phyloP scores from a whole-genome alignment of 2,113 vertebrate species.

The Syrmaticus mikado region DNA sequence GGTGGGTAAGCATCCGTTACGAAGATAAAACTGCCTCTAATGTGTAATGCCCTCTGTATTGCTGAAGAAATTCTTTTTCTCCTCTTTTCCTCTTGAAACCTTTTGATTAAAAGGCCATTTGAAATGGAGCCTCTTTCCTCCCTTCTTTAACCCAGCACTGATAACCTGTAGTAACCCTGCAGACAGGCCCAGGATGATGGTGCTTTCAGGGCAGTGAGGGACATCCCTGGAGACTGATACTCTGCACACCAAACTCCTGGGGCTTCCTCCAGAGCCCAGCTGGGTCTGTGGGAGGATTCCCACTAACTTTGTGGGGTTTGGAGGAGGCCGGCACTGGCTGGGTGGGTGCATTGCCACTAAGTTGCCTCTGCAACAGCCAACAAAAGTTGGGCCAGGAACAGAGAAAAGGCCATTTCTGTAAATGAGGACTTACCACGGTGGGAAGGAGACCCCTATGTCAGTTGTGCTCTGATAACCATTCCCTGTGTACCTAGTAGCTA shows the following conservation, averaged over 20 bases:
- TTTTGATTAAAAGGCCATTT: conserved; percentile 58
- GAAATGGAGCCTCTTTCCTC: conserved; percentile 33
- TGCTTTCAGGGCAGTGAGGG: not conserved
- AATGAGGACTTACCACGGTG: not conserved
- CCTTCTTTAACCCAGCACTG: conserved; percentile 26
- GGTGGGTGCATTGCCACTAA: not conserved
- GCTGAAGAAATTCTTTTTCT: conserved; percentile 3
- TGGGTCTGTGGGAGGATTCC: not conserved
- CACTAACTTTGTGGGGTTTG: not conserved
- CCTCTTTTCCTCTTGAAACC: not conserved
- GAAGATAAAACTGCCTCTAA: conserved; percentile 53
- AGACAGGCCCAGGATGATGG: not conserved
- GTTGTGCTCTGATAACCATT: not conserved
- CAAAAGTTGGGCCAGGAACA: not conserved
- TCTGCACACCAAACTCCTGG: not conserved
- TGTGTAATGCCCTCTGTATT: not conserved
- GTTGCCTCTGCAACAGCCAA: not conserved
- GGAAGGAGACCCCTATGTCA: not conserved
- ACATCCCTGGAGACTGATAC: not conserved
- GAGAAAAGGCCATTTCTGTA: not conserved
- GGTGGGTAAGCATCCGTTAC: conserved; percentile 93
- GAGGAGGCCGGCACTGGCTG: not conserved
- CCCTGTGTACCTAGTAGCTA: not conserved
- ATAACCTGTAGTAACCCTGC: not conserved
- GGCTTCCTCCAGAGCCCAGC: not conserved